phyloP scores from a whole-genome alignment of 2,113 vertebrate species.

The Uria lomvia region DNA sequence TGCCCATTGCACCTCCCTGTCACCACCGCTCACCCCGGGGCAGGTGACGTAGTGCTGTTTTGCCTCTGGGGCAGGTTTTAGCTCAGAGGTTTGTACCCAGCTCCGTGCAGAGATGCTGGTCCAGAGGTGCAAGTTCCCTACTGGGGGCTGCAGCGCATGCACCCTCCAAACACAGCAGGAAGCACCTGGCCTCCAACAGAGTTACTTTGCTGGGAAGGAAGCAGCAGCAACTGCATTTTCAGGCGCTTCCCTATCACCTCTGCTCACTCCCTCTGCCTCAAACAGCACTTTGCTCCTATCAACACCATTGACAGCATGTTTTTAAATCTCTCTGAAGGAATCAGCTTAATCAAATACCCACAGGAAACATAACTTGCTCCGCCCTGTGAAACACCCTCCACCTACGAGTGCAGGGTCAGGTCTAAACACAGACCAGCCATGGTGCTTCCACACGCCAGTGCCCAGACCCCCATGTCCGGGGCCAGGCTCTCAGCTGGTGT shows the following conservation, averaged over 20 bases:
- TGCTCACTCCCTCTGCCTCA: neutral
- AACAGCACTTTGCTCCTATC: neutral
- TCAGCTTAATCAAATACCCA: neutral
- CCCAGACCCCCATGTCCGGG: accelerated
- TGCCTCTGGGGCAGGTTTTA: neutral
- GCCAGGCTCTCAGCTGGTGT: neutral
- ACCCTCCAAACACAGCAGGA: neutral
- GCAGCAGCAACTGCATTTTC: neutral
- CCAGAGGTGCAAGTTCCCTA: neutral
- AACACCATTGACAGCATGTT: neutral
- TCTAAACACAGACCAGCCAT: accelerated
- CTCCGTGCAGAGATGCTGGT: neutral
- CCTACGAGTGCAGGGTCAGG: neutral
- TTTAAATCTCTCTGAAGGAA: neutral
- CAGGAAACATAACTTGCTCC: neutral
- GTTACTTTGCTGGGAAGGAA: neutral
- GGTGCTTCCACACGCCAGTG: neutral
- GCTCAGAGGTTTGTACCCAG: neutral
- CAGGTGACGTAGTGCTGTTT: accelerated
- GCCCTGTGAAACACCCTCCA: neutral
- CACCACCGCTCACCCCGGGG: neutral
- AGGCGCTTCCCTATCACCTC: neutral
- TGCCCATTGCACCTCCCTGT: neutral
- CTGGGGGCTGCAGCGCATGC: neutral
- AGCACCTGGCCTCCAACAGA: neutral